Conservation (phyloP, 2,888 invertebrate genomes). For the Drosophila koepferae region DNA sequence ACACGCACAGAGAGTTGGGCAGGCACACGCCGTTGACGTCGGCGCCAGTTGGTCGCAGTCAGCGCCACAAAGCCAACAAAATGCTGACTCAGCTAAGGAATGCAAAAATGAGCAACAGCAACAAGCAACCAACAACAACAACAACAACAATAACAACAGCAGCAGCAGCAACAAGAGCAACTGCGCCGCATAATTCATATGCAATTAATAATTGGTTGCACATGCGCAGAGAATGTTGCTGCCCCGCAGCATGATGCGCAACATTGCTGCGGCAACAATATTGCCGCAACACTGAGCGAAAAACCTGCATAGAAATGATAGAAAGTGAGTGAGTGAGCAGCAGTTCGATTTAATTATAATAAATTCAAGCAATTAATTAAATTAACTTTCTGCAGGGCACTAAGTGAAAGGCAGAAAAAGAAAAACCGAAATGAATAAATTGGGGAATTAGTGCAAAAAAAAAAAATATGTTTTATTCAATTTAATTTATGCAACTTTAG, state of each 20-base stretch:
- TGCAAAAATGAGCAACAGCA: slow-evolving; percentile 50
- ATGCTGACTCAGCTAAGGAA: slow-evolving; percentile 72
- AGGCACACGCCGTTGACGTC: slow-evolving; percentile 74
- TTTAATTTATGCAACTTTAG: background rate
- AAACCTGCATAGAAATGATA: background rate
- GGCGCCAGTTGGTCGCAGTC: slow-evolving; percentile 50
- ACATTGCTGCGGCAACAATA: slow-evolving; percentile 41
- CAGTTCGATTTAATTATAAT: slow-evolving; percentile 1
- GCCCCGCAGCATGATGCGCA: slow-evolving; percentile 58
- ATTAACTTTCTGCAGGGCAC: background rate
- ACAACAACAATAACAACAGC: slow-evolving; percentile 22
- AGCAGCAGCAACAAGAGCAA: slow-evolving; percentile 20
- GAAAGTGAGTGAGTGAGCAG: background rate
- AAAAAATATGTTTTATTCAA: background rate
- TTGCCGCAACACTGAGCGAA: slow-evolving; percentile 46
- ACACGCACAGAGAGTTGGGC: slow-evolving; percentile 19
- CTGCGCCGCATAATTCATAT: slow-evolving; percentile 75
- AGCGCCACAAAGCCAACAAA: slow-evolving; percentile 62
- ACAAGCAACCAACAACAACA: slow-evolving; percentile 20
- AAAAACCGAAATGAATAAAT: background rate
- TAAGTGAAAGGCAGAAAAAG: background rate
- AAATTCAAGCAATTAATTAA: slow-evolving; percentile 1
- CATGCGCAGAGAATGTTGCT: slow-evolving; percentile 68
- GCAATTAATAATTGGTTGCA: slow-evolving; percentile 83
- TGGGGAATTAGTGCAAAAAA: no score